These are phyloP conservation scores for Micronycteris hirsuta DNA, from an alignment of 2,113 vertebrate genomes.

Conservation along the genomic window DNA sequence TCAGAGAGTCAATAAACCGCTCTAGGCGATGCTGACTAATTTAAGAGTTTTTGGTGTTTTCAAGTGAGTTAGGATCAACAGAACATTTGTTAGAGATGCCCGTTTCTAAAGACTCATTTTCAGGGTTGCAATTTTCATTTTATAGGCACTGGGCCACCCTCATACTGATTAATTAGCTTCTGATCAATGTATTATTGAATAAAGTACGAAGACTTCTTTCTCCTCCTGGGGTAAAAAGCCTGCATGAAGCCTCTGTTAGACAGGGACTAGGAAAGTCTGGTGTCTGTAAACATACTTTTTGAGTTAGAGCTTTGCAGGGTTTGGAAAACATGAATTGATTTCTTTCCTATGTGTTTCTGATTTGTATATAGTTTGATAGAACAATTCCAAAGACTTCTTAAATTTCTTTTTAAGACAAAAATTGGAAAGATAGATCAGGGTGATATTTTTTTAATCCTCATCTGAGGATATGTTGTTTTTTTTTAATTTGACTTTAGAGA, in stretches of 20 bases:
- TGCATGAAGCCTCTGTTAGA: not conserved
- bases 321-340: not conserved
- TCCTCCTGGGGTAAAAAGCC: not conserved
- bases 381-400: not conserved
- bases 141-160: not conserved
- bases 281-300: not conserved
- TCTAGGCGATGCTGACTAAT: conserved; percentile 37
- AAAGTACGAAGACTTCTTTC: not conserved
- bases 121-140: not conserved
- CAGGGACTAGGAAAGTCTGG: not conserved
- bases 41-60: conserved; percentile 49
- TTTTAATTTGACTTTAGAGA: too few relatives aligned
- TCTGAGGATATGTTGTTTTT: too few relatives aligned
- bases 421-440: conserved; percentile 1
- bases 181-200: not conserved
- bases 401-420: conserved; percentile 29
- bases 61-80: conserved; percentile 39
- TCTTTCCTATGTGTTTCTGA: not conserved
- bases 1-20: conserved; percentile 44
- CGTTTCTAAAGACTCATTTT: not conserved
- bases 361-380: not conserved
- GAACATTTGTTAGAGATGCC: conserved; percentile 26
- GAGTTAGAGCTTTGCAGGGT: not conserved
- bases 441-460: not conserved
- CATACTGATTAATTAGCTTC: conserved; percentile 1